Base-by-base conservation (phyloP, 2,888 invertebrate genomes). In the Euproctis similis region DNA sequence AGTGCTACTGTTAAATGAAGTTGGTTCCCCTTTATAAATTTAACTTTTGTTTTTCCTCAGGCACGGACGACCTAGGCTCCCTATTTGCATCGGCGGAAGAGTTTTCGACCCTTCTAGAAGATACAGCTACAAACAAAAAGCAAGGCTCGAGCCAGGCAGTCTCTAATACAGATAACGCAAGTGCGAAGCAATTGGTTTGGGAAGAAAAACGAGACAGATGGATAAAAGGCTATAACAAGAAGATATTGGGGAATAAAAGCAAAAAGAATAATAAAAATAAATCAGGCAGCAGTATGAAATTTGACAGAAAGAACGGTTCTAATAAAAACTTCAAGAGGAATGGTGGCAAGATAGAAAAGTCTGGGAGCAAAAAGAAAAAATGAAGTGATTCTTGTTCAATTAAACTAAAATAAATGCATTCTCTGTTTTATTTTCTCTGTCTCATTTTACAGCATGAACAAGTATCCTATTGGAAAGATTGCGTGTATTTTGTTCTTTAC, bases 81-180 rank as follows among this genome's bases (percentile, higher is more conserved):
- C 59, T 93, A 17, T 95, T 95, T 74, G 93, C 94, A 2, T 92
- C 94, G 0, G 94, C 94, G 0, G 95, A 95, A 67, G 91, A 96
- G 73, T 97, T 97, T 80, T 91, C 96, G 0, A 90, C 93, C 23
- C 84, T 96, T 47, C 76, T 97, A 28, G 96, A 97, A 70, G 93
- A 95, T 35, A 92, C 93, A 25, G 92, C 92, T 1, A 86, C 87
- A 24, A 86, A 88, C 2, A 89, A 89, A 52, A 86, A 86, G 12
- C 85, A 85, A 37, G 85, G 85, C 0, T 90, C 92, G 9, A 89
- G 90, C 24, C 88, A 89, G 65, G 89, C 88, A 0, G 80, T 92
- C 6, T 88, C 89, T 2, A 93, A 92, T 54, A 87, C 87, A 31
- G 95, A 95, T 58, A 93, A 93, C 54, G 88, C 95, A 0, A 90